Base-by-base conservation (phyloP, 92 coral and sea anemone genomes). In the Actinernus sp. region DNA sequence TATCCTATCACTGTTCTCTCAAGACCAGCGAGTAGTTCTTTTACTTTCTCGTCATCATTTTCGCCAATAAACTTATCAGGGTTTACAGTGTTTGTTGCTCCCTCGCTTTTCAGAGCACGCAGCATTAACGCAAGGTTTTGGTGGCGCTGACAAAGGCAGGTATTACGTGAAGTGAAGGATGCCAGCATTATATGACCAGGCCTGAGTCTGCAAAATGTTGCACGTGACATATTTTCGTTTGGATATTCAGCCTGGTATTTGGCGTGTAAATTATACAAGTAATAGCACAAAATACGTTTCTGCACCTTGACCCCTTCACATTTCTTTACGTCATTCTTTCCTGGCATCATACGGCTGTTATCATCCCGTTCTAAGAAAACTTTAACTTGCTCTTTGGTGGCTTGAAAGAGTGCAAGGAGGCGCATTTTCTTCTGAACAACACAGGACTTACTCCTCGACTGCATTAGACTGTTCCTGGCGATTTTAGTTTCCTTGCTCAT, bases 111-210 rank as follows among this genome's bases (percentile, higher is more conserved):
- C 16, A 68, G 10, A 34, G 67, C 68, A 14, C 83, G 52, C n/a
- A 74, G 55, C 49, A 45, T 82, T 21, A 74, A 55, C 1, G 73
- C 44, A 76, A 74, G 50, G 52, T 82, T 65, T 27, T 82, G 83
- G 23, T 82, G 78, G 48, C 49, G 61, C 64, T 82, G 78, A 22
- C 76, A 76, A 13, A 77, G 84, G 20, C 76, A 77, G 5, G 84
- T 67, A 26, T 77, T 44, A 18, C 76, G 84, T 6, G 84, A 66
- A 9, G 76, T 44, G 16, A 66, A 65, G 14, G 39, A 4, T 28
- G 76, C 71, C 17, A 24, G 59, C 58, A 53, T 56, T 36, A 77
- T 57, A 69, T 65, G 48, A 9, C 22, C 2, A 1, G 84, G 76
- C 22, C 84, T 33, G 7, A 66, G 12, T 12, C 51, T 46, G 63